phyloP scores from a whole-genome alignment of 1,140 invertebrate species.

The Hypsibius dujardini region DNA sequence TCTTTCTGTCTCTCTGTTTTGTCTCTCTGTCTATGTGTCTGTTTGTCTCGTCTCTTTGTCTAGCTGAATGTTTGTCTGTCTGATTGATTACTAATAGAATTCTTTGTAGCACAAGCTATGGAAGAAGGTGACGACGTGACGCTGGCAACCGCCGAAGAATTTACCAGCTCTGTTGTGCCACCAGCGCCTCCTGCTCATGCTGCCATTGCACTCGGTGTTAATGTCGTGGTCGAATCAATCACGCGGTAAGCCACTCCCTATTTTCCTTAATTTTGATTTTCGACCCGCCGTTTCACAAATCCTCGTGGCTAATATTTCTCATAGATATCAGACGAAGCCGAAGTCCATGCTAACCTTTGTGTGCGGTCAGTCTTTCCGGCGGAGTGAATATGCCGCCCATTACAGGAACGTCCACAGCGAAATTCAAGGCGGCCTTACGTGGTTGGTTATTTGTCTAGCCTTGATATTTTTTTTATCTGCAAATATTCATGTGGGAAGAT shows the following conservation, averaged over 20 bases:
- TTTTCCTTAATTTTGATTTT: too few species aligned
- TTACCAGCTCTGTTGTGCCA: background rate
- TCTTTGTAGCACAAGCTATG: too few species aligned
- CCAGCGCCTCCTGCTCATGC: background rate
- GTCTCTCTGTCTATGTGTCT: too few species aligned
- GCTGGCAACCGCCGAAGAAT: too few species aligned
- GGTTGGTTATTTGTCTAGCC: constrained; percentile 24
- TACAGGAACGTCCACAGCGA: constrained; percentile 37
- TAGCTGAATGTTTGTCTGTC: too few species aligned
- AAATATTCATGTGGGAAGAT: background rate
- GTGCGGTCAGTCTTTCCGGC: constrained; percentile 36
- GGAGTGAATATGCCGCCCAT: constrained; percentile 36
- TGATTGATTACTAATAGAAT: too few species aligned
- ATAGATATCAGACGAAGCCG: constrained; percentile 35
- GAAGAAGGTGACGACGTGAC: too few species aligned
- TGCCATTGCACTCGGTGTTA: background rate
- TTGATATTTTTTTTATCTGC: background rate
- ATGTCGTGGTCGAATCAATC: background rate
- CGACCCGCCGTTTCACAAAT: too few species aligned
- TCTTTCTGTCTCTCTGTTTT: too few species aligned
- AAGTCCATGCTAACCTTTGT: constrained; percentile 38
- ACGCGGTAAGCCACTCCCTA: background rate
- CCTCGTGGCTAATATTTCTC: too few species aligned
- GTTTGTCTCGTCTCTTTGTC: too few species aligned
- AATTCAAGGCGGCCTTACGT: constrained; percentile 36